These are phyloP conservation scores for Lasiurus borealis DNA, from an alignment of 2,113 vertebrate genomes.

Conservation along the genomic window DNA sequence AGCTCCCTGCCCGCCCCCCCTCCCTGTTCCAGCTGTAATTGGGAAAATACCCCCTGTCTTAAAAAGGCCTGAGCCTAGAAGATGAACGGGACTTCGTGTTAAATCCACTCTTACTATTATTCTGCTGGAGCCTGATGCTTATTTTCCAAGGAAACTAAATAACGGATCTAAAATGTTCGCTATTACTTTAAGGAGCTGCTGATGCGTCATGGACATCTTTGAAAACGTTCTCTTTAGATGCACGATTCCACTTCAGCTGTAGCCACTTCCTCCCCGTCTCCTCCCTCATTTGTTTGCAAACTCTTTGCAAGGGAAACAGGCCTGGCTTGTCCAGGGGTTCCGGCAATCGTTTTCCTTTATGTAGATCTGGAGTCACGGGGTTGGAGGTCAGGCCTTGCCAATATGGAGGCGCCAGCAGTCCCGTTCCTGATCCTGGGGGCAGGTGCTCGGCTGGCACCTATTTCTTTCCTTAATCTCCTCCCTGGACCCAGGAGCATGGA, in stretches of 20 bases:
- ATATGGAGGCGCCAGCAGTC: not conserved
- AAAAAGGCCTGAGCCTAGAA: conserved; percentile 62
- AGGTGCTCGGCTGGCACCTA: not conserved
- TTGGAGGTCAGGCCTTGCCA: not conserved
- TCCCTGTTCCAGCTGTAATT: conserved; percentile 40
- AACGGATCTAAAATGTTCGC: conserved; percentile 79
- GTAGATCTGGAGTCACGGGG: not conserved
- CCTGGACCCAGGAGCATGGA: fast-evolving
- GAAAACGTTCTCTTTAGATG: conserved; percentile 65
- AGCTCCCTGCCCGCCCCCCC: not conserved
- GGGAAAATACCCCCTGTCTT: conserved; percentile 64
- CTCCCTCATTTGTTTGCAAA: not conserved
- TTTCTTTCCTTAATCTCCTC: not conserved
- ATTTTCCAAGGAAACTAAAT: conserved; percentile 79
- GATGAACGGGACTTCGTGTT: conserved; percentile 54
- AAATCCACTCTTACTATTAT: conserved; percentile 75
- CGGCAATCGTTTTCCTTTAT: not conserved
- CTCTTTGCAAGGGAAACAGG: not conserved
- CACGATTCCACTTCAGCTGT: conserved; percentile 71
- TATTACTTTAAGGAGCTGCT: conserved; percentile 78
- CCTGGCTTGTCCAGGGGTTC: not conserved
- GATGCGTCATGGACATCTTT: conserved; percentile 74
- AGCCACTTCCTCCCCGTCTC: not conserved
- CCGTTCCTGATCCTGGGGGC: not conserved
- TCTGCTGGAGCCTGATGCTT: conserved; percentile 72